Evolutionary conservation across 2,113 vertebrate species (phyloP).

Genomic region (Seriola rivoliana): DNA sequence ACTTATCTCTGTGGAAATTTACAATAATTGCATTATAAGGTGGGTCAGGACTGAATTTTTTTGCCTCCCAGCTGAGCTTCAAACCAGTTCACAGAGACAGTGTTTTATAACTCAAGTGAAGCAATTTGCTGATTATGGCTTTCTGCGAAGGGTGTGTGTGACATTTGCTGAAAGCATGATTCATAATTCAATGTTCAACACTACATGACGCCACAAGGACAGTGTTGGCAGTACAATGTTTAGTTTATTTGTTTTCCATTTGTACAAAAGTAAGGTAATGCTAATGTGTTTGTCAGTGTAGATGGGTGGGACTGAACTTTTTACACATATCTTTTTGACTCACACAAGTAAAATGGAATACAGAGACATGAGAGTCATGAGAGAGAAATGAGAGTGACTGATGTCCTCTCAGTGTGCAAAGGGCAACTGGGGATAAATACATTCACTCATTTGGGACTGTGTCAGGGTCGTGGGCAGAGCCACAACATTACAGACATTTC

Average conservation of each 20-base stretch:
- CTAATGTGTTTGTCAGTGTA: not conserved
- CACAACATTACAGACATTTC: conserved; percentile 72
- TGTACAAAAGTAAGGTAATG: not conserved
- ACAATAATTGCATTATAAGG: not conserved
- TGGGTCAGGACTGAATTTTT: not conserved
- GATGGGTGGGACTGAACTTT: not conserved
- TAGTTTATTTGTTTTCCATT: conserved; percentile 11
- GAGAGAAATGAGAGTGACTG: not conserved
- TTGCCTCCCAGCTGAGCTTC: not conserved
- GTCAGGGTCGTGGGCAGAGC: conserved; percentile 50
- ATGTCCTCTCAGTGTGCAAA: not conserved
- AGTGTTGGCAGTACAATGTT: not conserved
- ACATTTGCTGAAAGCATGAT: conserved; percentile 3
- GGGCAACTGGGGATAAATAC: conserved; percentile 32
- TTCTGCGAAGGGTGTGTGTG: conserved; percentile 37
- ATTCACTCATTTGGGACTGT: conserved; percentile 18
- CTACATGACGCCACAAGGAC: not conserved
- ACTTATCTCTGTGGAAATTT: no score
- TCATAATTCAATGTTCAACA: not conserved
- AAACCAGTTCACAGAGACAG: not conserved
- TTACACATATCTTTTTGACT: not conserved
- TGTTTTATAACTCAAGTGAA: not conserved
- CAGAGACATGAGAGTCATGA: no score
- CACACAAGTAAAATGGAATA: not conserved
- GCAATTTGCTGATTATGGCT: conserved; percentile 8